Evolutionary conservation across 2,888 invertebrate species (phyloP), one percentile per base, ranked within the genome.

Genomic region (Drosophila vallismaia): DNA sequence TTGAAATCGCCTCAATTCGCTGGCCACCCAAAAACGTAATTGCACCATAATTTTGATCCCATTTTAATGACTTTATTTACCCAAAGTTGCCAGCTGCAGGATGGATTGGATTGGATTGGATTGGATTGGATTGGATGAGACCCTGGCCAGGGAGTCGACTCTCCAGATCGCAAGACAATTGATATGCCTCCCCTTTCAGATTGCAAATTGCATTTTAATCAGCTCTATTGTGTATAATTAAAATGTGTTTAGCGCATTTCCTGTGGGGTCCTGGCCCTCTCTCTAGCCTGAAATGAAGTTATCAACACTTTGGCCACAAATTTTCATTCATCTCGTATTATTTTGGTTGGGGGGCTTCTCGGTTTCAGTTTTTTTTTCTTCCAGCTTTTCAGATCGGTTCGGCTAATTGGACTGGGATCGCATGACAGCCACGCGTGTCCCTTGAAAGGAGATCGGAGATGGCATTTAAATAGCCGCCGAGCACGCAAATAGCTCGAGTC

Each of bases 121-220:
- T 44, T 12, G 36, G n/a, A 33, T 31, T 33, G 33, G 33, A 33
- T 33, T 29, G 29, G n/a, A n/a, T n/a, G n/a, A n/a, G n/a, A n/a
- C n/a, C n/a, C 26, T 4, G 26, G 26, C 4, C 26, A 2, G 26
- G 26, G 26, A 26, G 3, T 26, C 26, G 3, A 26, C 26, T 4
- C n/a, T n/a, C n/a, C 36, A 36, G 36, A 36, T n/a, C n/a, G 5
- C 36, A 36, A 36, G 14, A 44, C 74, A 68, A 80, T 79, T 79
- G 80, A 68, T 64, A 60, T 60, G 33, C 33, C 54, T 64, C 62
- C 54, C 67, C 62, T 50, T 42, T 8, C 45, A 54, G 50, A 42
- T 73, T 64, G 74, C 55, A 81, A 86, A 88, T 88, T 83, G 84
- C 84, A 86, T 88, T 88, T 88, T 88, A 86, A 83, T 86, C 84